Evolutionary conservation across 2,797 vertebrate genomes (phyloP), one percentile per base, ranked within the genome.

Genomic region (Paramormyrops hopkinsi): DNA sequence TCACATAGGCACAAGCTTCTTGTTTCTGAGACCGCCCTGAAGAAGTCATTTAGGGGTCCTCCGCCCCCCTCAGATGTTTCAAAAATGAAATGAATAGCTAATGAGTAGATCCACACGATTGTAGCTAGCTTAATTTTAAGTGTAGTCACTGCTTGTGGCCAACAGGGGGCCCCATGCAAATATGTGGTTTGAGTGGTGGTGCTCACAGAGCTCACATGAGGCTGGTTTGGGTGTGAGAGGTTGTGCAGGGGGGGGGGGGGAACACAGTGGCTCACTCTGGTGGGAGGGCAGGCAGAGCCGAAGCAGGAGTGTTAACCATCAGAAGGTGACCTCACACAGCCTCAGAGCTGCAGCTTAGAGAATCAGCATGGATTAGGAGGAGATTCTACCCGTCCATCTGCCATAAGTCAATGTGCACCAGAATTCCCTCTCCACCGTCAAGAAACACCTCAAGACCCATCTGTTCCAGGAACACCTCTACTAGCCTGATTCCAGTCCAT

Each of bases 321-420:
- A 37, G 37, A 46, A 79, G 29, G n/a, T 89, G 73, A 88, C 85
- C 73, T 88, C 84, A 88, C 33, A 48, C n/a, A 87, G 91, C 92
- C 92, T 93, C 92, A 93, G 29, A 91, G 91, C 92, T 91, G 93
- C 88, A 91, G 94, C 94, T 95, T 95, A 93, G 82, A 17, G 8
- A 54, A 92, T 93, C 89, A 92, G 91, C 91, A 59, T 89, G 91
- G 93, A 94, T 95, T 95, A 94, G 37, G 89, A 88, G 22, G 33
- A 85, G 83, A 91, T 92, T 12, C 91, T 89, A 93, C 92, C 93
- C 91, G 76, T 82, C 93, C 94, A 93, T 94, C 94, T 95, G 94
- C 46, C 73, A 44, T 79, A 5, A 5, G 33, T 44, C 73, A 79
- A 46, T 50, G n/a, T 73, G 44, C 25, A 46, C 86, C 46, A 51